phyloP scores from a whole-genome alignment of 1,140 invertebrate genomes.

The Cherax quadricarinatus region DNA sequence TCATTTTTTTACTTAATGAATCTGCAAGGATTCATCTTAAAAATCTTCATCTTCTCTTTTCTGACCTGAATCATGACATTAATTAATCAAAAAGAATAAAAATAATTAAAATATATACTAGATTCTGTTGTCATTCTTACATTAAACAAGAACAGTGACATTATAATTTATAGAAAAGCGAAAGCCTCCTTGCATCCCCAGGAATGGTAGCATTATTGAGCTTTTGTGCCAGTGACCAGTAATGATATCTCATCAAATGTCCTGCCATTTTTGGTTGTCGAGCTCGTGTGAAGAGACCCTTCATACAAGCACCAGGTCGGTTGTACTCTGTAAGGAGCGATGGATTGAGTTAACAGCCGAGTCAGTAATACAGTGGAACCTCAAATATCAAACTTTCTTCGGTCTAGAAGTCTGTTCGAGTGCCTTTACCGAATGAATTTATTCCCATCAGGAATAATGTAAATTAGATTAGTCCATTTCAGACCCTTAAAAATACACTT shows the following conservation, averaged over 20 bases:
- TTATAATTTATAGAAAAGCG: neutral
- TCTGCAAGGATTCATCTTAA: no score
- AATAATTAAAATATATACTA: neutral
- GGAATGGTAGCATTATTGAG: slow-evolving; percentile 39
- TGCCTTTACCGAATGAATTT: no score
- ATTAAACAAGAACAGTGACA: neutral
- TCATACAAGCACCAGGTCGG: slow-evolving; percentile 82
- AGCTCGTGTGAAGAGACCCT: slow-evolving; percentile 82
- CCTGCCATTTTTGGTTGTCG: slow-evolving; percentile 82
- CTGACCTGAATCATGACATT: neutral
- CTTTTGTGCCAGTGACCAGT: slow-evolving; percentile 74
- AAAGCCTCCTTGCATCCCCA: neutral
- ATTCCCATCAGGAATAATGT: no score
- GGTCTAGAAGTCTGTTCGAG: no score
- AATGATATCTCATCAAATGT: slow-evolving; percentile 78
- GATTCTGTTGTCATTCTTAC: neutral
- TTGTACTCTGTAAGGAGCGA: slow-evolving; percentile 77
- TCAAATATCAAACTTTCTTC: no score
- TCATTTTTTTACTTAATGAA: no score
- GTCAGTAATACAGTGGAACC: no score
- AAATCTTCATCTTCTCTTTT: no score
- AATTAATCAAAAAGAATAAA: no score
- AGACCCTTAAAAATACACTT: no score
- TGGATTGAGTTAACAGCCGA: neutral
- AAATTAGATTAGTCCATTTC: no score